Conservation (phyloP, 2,797 vertebrate species). For the Pipistrellus pipistrellus region DNA sequence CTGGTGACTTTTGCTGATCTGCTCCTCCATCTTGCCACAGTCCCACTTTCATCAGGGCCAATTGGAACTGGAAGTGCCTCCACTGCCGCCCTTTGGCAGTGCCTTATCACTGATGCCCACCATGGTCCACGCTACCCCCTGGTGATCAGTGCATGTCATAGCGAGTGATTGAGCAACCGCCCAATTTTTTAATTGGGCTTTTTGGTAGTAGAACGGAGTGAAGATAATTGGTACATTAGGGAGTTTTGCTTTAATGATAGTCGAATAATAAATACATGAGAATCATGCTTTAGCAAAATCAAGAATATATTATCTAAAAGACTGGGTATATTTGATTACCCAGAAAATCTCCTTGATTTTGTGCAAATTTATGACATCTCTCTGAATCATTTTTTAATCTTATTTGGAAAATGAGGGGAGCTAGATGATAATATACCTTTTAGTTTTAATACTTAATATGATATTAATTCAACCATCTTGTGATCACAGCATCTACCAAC, state of each 20-base stretch:
- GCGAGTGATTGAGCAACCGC: too few relatives aligned
- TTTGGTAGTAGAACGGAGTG: neutral
- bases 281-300: neutral
- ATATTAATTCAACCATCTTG: neutral
- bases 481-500: neutral
- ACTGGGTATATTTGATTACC: neutral
- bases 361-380: neutral
- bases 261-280: neutral
- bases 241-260: neutral
- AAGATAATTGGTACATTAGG: neutral
- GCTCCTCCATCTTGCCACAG: too few relatives aligned
- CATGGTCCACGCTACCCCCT: too few relatives aligned
- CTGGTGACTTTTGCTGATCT: too few relatives aligned
- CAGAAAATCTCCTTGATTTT: neutral
- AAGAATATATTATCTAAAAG: neutral
- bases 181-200: too few relatives aligned
- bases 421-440: neutral
- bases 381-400: neutral
- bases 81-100: too few relatives aligned
- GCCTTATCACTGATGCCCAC: accelerated
- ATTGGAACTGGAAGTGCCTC: too few relatives aligned
- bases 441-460: neutral
- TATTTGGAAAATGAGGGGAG: neutral
- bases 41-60: too few relatives aligned
- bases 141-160: too few relatives aligned